These are phyloP conservation scores for Ormyrus pomaceus DNA, from an alignment of 2,888 invertebrate species.

Conservation along the genomic window DNA sequence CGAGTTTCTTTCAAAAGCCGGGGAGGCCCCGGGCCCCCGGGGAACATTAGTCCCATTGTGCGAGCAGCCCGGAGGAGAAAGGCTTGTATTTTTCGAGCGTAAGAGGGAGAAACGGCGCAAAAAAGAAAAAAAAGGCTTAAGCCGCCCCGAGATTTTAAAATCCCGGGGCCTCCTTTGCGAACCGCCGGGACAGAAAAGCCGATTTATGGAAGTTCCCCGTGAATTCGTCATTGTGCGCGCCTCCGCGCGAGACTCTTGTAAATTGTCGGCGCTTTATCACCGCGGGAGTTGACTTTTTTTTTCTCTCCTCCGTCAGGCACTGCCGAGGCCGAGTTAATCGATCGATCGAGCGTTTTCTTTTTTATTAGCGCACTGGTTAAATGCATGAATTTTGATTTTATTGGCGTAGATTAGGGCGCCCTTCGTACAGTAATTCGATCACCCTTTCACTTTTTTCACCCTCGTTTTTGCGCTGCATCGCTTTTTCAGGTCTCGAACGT, in stretches of 20 bases:
- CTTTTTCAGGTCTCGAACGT: no score
- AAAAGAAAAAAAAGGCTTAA: constrained; percentile 55
- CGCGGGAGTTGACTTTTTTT: constrained; percentile 16
- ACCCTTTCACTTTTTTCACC: background rate
- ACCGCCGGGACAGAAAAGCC: constrained; percentile 47
- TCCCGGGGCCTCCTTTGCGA: constrained; percentile 41
- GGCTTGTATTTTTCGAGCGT: constrained; percentile 56
- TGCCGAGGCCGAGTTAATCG: no score
- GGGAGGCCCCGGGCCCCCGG: background rate
- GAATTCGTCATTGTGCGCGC: constrained; percentile 45
- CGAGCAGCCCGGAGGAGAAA: constrained; percentile 44
- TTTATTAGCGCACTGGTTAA: no score
- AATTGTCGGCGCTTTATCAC: constrained; percentile 34
- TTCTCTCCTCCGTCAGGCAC: no score
- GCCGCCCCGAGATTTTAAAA: constrained; percentile 30
- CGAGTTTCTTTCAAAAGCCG: constrained; percentile 28
- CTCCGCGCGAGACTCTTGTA: constrained; percentile 15
- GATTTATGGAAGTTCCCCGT: constrained; percentile 50
- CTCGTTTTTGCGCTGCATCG: background rate
- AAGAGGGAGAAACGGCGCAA: constrained; percentile 59
- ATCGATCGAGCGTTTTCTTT: no score
- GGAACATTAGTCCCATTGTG: constrained; percentile 52
- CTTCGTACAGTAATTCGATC: background rate
- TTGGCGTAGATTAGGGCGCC: no score
- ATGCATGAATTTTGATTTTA: no score